phyloP scores from a whole-genome alignment of 2,797 vertebrate species.

The Jordanella pulchra region DNA sequence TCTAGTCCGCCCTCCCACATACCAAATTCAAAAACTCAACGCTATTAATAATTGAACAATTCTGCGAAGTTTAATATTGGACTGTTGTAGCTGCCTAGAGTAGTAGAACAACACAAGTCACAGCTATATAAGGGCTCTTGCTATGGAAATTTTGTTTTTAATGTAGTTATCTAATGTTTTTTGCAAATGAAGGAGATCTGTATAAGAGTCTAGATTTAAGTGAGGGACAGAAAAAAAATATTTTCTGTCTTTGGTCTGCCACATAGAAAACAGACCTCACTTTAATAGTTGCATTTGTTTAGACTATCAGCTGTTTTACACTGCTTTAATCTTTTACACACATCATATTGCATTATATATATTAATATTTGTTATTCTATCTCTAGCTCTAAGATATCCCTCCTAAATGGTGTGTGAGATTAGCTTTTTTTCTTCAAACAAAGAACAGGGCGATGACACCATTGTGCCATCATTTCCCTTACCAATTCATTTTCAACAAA shows the following conservation, averaged over 20 bases:
- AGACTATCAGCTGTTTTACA: conserved; percentile 13
- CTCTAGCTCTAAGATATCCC: not conserved
- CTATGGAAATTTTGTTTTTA: not conserved
- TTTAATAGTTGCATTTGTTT: not conserved
- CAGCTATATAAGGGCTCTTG: not conserved
- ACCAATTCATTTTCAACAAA: conserved; percentile 68
- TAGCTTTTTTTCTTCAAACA: conserved; percentile 18
- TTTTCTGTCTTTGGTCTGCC: not conserved
- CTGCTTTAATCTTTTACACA: conserved; percentile 23
- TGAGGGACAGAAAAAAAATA: not conserved
- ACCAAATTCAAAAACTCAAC: not conserved
- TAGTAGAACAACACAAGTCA: not conserved
- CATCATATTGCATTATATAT: conserved; percentile 16
- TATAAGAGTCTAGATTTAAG: not conserved
- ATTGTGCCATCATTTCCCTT: conserved; percentile 59
- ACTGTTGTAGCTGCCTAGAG: not conserved
- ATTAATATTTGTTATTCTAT: conserved; percentile 18
- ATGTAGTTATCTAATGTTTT: not conserved
- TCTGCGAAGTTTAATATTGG: not conserved
- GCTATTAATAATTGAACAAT: not conserved
- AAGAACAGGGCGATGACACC: conserved; percentile 57
- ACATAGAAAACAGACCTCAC: not conserved
- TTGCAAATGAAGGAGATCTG: not conserved
- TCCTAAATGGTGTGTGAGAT: conserved; percentile 2
- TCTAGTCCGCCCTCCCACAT: not conserved